Evolutionary conservation across 2,888 invertebrate genomes (phyloP).

Genomic region (Phania funesta): DNA sequence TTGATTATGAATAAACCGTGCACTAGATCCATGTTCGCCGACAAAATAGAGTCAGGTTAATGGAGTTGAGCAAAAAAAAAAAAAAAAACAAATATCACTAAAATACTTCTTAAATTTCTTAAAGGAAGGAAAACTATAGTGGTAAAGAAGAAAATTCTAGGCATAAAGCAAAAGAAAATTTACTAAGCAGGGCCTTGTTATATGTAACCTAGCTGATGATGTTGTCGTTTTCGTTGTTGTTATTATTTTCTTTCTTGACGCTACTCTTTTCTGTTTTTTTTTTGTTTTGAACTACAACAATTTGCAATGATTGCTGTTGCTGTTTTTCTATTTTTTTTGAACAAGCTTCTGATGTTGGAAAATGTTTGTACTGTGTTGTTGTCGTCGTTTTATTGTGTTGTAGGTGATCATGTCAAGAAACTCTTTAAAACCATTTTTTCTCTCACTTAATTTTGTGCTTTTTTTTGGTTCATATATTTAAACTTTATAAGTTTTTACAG

Average conservation of each 20-base stretch:
- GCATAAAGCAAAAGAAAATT: slow-evolving; percentile 10
- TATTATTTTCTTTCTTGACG: slow-evolving; percentile 22
- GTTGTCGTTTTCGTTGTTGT: not conserved
- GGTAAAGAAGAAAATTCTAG: not conserved
- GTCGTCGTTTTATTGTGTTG: slow-evolving; percentile 40
- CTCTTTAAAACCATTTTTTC: not conserved
- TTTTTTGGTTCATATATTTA: slow-evolving; percentile 52
- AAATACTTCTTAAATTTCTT: slow-evolving; percentile 27
- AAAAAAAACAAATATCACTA: slow-evolving; percentile 37
- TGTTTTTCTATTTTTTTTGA: slow-evolving; percentile 11
- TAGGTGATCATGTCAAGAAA: slow-evolving; percentile 60
- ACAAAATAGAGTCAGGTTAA: slow-evolving; percentile 80
- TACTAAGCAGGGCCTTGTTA: slow-evolving; percentile 23
- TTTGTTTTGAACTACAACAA: slow-evolving; percentile 8
- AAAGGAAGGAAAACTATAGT: slow-evolving; percentile 23
- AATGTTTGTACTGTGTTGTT: slow-evolving; percentile 4
- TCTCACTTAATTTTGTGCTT: not conserved
- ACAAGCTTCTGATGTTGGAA: slow-evolving; percentile 40
- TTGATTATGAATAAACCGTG: slow-evolving; percentile 81
- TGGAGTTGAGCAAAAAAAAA: slow-evolving; percentile 33
- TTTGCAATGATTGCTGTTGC: slow-evolving; percentile 27
- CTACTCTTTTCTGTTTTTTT: no score
- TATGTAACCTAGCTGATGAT: slow-evolving; percentile 7
- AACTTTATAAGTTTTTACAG: slow-evolving; percentile 49
- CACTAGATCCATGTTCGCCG: slow-evolving; percentile 82